Evolutionary conservation across 2,888 invertebrate genomes (phyloP).

Genomic region (Lepidocyrtoides sp.): DNA sequence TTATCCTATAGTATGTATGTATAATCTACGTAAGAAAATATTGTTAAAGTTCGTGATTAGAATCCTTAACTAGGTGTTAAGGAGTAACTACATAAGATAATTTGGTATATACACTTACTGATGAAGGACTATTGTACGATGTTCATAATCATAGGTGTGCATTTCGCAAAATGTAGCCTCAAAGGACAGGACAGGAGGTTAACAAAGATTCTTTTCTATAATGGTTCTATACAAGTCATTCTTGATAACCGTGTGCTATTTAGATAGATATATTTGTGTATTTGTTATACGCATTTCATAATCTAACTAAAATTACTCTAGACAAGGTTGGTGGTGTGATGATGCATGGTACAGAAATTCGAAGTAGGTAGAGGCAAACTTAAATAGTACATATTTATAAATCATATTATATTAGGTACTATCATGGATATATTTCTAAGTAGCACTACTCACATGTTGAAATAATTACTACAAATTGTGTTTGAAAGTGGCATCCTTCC

Average conservation of each 20-base stretch:
- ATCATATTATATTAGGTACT: no score
- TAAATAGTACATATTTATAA: no score
- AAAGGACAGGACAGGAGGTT: background rate
- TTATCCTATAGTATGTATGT: background rate
- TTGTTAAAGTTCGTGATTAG: background rate
- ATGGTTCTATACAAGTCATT: constrained; percentile 2
- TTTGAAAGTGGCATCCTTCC: no score
- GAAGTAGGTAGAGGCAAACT: background rate
- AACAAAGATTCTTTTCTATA: background rate
- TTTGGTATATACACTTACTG: no score
- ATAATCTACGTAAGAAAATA: background rate
- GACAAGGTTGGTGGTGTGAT: background rate
- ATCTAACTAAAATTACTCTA: background rate
- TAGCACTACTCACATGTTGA: no score
- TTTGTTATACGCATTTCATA: constrained; percentile 19
- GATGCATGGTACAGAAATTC: constrained; percentile 7
- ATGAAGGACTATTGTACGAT: background rate
- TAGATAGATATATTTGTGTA: background rate
- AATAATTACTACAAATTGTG: no score
- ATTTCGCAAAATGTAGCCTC: background rate
- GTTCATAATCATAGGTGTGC: background rate
- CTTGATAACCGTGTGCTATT: constrained; percentile 15
- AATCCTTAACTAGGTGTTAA: background rate
- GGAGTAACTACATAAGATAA: background rate
- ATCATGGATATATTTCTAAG: no score